phyloP scores from a whole-genome alignment of 2,797 vertebrate species.

The Dallia pectoralis region DNA sequence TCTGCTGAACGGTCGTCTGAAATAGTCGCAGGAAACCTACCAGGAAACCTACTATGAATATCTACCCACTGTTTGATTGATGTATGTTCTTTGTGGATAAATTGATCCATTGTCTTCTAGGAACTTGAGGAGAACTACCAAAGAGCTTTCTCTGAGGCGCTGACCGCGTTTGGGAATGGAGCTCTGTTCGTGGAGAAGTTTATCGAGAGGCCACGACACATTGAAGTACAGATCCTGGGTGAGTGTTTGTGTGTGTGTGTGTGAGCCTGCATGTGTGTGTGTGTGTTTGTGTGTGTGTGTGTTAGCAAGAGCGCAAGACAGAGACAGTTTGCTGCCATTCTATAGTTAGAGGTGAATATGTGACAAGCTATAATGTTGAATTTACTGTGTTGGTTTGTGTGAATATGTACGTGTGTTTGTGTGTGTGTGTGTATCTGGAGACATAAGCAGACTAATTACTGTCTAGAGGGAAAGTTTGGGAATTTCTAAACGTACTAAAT shows the following conservation, averaged over 20 bases:
- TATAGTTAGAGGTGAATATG: no score
- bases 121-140: conserved; percentile 94
- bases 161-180: conserved; percentile 90
- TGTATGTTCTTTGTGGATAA: background rate
- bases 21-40: conserved; percentile 91
- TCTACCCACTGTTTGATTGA: conserved; percentile 58
- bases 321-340: no score
- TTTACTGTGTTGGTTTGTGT: background rate
- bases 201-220: conserved; percentile 91
- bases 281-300: conserved; percentile 15
- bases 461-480: conserved; percentile 31
- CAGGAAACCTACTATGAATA: conserved; percentile 91
- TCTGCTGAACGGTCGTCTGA: no score
- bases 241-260: conserved; percentile 42
- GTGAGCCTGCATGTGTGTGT: conserved; percentile 23
- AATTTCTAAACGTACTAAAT: conserved; percentile 35
- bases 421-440: background rate
- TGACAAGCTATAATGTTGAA: no score
- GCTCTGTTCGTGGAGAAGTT: conserved; percentile 92
- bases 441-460: conserved; percentile 34
- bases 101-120: conserved; percentile 55
- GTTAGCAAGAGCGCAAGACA: background rate
- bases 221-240: conserved; percentile 96
- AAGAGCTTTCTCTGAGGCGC: conserved; percentile 89
- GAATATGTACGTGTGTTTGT: background rate